Percentiles rank a stretch among this genome's conserved stretches.
Evolutionary conservation across 2,113 vertebrate genomes (phyloP).

Genomic region (Misgurnus anguillicaudatus): DNA sequence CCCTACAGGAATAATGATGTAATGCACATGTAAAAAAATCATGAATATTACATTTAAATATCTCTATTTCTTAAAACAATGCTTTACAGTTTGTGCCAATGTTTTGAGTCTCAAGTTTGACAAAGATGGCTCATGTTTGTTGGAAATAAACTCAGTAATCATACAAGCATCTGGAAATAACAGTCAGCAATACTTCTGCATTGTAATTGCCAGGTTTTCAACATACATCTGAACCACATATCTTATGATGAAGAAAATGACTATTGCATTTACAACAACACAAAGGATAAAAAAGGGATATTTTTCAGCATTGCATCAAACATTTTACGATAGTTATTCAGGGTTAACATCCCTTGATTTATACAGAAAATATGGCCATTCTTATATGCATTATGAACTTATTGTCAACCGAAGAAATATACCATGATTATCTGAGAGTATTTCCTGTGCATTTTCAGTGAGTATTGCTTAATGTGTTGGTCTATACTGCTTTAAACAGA

Average conservation of each 20-base stretch:
- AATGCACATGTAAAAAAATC: neutral
- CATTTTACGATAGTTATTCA: neutral
- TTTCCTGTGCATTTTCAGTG: slow-evolving; percentile 44
- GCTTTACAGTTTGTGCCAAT: slow-evolving; percentile 12
- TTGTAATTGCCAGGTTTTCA: neutral
- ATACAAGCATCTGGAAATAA: slow-evolving; percentile 33
- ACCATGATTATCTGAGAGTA: slow-evolving; percentile 6
- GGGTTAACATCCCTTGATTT: slow-evolving; percentile 29
- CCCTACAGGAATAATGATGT: neutral
- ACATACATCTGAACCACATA: neutral
- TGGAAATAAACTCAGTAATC: slow-evolving; percentile 3
- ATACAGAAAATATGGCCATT: slow-evolving; percentile 15
- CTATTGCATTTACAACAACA: slow-evolving; percentile 38
- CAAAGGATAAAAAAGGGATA: neutral
- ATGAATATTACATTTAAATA: neutral
- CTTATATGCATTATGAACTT: slow-evolving; percentile 24
- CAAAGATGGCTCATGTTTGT: neutral
- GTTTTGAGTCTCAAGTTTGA: neutral
- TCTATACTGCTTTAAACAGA: slow-evolving; percentile 38
- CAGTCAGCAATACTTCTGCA: slow-evolving; percentile 42
- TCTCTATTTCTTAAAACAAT: no score
- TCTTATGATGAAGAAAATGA: slow-evolving; percentile 15
- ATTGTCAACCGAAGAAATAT: neutral
- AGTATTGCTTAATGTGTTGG: slow-evolving; percentile 56
- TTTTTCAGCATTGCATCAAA: slow-evolving; percentile 22